Evolutionary conservation across 2,888 invertebrate genomes (phyloP).

Genomic region (Cerceris ruficornis): DNA sequence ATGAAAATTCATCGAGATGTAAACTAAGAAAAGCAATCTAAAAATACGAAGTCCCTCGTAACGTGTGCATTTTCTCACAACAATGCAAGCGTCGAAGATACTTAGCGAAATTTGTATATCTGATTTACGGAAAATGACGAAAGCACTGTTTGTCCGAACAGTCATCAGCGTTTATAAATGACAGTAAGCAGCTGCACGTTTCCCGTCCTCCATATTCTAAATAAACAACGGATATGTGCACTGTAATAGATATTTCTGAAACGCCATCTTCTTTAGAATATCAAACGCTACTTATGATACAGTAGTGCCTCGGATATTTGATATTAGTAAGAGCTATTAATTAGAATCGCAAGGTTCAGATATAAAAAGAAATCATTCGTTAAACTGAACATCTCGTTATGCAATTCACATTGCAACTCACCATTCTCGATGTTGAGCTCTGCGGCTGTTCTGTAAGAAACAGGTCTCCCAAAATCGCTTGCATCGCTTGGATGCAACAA

Average conservation of each 20-base stretch:
- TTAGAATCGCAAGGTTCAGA: too few species aligned
- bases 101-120: neutral
- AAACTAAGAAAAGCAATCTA: too few species aligned
- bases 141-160: neutral
- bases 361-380: neutral
- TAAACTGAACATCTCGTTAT: neutral
- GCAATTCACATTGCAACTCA: conserved; percentile 79
- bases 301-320: too few species aligned
- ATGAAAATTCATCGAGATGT: too few species aligned
- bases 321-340: too few species aligned
- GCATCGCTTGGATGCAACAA: conserved; percentile 75
- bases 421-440: conserved; percentile 88
- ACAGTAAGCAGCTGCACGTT: neutral
- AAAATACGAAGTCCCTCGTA: too few species aligned
- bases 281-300: too few species aligned
- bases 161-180: neutral
- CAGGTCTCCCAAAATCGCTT: conserved; percentile 70
- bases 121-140: neutral
- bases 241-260: too few species aligned
- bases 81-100: neutral
- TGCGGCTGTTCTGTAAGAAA: conserved; percentile 84
- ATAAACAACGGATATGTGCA: neutral
- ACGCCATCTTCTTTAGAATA: too few species aligned
- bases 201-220: neutral
- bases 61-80: neutral